These are phyloP conservation scores for Sapayoa aenigma DNA, from an alignment of 2,113 vertebrate species.

Conservation along the genomic window DNA sequence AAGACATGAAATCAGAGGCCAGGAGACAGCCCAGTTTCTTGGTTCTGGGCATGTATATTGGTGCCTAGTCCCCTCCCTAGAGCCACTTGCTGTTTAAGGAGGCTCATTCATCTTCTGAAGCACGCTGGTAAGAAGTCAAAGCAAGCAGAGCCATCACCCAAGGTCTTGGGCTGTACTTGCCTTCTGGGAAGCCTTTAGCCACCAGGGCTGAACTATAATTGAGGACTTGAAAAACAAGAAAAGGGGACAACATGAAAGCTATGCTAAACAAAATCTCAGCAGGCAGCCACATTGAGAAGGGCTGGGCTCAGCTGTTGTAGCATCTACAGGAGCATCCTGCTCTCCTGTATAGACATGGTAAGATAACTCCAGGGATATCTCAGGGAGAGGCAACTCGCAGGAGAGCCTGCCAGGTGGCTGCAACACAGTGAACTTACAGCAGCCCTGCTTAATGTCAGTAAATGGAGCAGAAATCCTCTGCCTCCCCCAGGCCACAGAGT, in stretches of 20 bases:
- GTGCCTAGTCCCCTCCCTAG: neutral
- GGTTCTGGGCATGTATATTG: neutral
- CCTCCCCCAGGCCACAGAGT: neutral
- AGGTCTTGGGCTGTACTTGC: neutral
- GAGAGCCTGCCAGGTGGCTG: neutral
- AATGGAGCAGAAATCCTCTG: constrained; percentile 35
- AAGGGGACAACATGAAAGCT: neutral
- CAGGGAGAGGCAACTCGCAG: neutral
- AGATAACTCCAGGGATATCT: neutral
- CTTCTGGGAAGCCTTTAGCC: neutral
- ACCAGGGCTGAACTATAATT: neutral
- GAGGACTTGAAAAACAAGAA: neutral
- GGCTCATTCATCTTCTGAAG: neutral
- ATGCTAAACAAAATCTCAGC: too few relatives aligned
- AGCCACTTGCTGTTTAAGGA: neutral
- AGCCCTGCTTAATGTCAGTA: neutral
- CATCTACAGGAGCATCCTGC: neutral
- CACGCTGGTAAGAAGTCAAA: neutral
- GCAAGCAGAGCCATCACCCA: neutral
- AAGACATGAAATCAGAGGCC: neutral
- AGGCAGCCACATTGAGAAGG: neutral
- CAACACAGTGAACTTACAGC: neutral
- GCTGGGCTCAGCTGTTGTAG: neutral
- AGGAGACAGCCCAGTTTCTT: neutral
- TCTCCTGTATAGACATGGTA: neutral